phyloP scores from a whole-genome alignment of 2,888 invertebrate species.

The Chrysolina haemoptera region DNA sequence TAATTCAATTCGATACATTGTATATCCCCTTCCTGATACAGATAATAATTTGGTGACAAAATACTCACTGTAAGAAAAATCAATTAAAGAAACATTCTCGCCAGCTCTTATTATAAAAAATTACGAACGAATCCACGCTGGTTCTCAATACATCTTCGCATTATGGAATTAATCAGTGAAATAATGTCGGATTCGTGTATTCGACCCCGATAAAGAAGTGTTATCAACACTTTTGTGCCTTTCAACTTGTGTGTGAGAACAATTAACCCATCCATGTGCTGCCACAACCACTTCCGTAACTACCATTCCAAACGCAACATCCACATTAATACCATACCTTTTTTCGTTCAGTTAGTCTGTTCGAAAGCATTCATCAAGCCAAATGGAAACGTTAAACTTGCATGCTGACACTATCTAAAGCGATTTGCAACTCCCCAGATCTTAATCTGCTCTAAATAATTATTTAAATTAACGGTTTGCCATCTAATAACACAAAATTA shows the following conservation, averaged over 20 bases:
- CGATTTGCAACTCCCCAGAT: conserved; percentile 36
- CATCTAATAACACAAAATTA: conserved; percentile 35
- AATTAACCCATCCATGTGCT: conserved; percentile 4
- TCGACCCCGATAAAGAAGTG: not conserved
- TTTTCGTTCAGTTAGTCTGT: conserved; percentile 19
- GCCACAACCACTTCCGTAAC: not conserved
- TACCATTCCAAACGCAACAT: conserved; percentile 14
- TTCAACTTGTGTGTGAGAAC: conserved; percentile 7
- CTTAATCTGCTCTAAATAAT: conserved; percentile 35
- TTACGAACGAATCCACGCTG: not conserved
- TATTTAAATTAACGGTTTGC: conserved; percentile 35
- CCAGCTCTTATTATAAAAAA: not conserved
- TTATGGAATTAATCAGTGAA: not conserved
- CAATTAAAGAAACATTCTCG: no score
- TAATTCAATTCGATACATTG: no score
- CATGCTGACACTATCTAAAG: conserved; percentile 36
- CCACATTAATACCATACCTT: conserved; percentile 25
- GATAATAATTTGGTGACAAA: no score
- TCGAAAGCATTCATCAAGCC: conserved; percentile 26
- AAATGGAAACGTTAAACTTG: conserved; percentile 37
- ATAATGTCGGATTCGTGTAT: not conserved
- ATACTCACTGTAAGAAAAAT: no score
- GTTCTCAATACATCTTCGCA: not conserved
- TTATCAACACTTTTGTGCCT: not conserved
- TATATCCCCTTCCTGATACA: no score